Conservation (phyloP, 2,113 vertebrate genomes). For the Ochotona curzoniae region DNA sequence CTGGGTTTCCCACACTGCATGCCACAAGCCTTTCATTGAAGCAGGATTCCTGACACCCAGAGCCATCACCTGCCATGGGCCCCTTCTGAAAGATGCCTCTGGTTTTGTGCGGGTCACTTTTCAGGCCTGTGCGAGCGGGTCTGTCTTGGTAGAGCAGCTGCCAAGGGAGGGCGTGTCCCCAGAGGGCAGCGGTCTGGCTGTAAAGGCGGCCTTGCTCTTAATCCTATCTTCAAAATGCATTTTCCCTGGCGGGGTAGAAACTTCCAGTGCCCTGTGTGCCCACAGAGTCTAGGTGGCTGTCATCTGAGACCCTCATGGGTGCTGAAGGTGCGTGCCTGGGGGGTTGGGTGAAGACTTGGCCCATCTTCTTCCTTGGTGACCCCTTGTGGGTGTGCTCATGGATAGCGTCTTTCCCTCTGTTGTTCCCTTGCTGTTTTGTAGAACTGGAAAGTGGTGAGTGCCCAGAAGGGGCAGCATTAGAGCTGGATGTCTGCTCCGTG, state of each 20-base stretch:
- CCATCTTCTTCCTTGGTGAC: background rate
- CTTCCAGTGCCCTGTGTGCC: background rate
- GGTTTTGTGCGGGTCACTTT: slow-evolving; percentile 47
- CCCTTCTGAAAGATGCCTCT: slow-evolving; percentile 64
- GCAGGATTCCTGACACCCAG: slow-evolving; percentile 45
- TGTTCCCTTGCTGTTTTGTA: slow-evolving; percentile 67
- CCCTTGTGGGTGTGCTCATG: slow-evolving; percentile 4
- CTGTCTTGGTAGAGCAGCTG: background rate
- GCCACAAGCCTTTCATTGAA: slow-evolving; percentile 64
- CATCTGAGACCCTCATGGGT: slow-evolving; percentile 2
- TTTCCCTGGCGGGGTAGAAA: background rate
- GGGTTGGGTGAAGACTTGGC: background rate
- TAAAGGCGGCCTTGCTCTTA: background rate
- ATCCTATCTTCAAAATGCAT: background rate
- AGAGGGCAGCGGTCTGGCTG: background rate
- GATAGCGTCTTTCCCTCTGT: slow-evolving; percentile 38
- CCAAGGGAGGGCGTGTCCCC: background rate
- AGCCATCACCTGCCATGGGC: slow-evolving; percentile 22
- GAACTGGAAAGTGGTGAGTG: background rate
- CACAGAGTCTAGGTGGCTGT: background rate
- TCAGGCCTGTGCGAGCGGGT: background rate
- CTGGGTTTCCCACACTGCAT: slow-evolving; percentile 70
- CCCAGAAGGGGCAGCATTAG: background rate
- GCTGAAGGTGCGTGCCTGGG: background rate
- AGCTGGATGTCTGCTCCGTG: background rate